Evolutionary conservation across 2,113 vertebrate species (phyloP).

Genomic region (Engystomops pustulosus): DNA sequence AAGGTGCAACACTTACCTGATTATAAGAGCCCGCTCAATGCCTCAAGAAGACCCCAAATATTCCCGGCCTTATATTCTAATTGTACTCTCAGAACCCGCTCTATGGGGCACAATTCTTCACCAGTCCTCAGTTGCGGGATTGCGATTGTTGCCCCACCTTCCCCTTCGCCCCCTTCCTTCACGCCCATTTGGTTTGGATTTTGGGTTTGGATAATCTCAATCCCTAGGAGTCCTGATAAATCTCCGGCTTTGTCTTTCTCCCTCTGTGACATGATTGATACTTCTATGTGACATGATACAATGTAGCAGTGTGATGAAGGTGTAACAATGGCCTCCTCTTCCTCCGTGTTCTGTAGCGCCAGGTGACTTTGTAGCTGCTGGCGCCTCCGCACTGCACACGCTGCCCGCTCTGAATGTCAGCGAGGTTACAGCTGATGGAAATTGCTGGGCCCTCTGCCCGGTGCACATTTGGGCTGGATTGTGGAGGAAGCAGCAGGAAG

Average conservation of each 20-base stretch:
- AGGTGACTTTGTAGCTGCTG: slow-evolving; percentile 40
- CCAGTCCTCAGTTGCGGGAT: no score
- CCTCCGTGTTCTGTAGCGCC: slow-evolving; percentile 35
- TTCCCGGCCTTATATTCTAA: no score
- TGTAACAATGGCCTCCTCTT: neutral
- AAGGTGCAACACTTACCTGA: no score
- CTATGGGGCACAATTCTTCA: no score
- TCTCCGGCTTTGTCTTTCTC: neutral
- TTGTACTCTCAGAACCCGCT: no score
- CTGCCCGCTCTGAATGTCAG: slow-evolving; percentile 34
- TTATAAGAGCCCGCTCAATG: no score
- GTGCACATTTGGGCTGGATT: slow-evolving; percentile 48
- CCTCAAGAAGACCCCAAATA: no score
- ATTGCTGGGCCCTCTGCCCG: slow-evolving; percentile 54
- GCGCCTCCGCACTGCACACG: slow-evolving; percentile 12
- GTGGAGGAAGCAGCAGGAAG: slow-evolving; percentile 55
- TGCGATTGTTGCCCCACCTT: no score
- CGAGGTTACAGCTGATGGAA: slow-evolving; percentile 52
- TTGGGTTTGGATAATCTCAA: no score
- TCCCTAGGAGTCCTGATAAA: no score
- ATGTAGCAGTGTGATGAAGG: neutral
- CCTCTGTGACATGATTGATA: neutral
- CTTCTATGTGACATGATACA: neutral
- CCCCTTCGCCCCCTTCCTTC: no score
- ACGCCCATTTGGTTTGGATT: no score